Base-by-base conservation (phyloP, 2,113 vertebrate genomes). In the Oreochromis tanganicae region DNA sequence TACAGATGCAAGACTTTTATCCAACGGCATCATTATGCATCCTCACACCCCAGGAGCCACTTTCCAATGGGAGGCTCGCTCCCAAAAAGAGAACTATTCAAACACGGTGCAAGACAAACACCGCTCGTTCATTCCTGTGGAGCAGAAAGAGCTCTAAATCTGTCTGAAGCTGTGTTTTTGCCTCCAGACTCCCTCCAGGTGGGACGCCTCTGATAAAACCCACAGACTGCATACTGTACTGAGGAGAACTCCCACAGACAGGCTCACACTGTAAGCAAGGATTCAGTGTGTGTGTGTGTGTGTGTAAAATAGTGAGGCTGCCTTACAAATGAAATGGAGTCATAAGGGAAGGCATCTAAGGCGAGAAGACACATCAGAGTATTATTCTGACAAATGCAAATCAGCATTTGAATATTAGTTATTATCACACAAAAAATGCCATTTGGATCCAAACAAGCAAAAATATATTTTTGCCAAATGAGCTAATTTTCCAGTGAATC, bases 171-270 rank as follows among this genome's bases (percentile, higher is more conserved):
- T 84, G 84, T 88, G 90, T 90, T 93, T 91, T 93, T 84, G 75
- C 91, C 89, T 90, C 90, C 86, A 91, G 89, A 93, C 91, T 90
- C 88, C 87, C 89, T 88, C 92, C 91, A 95, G 94, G 93, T 94
- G 93, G 91, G 93, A 94, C 89, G 92, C 92, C 94, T 94, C 89
- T 94, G 93, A 95, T 93, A 91, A 90, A 95, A 93, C 87, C 95
- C 94, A 93, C 95, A 95, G 93, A 80, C 94, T 89, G 85, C 83
- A 82, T 21, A 92, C 90, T 93, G 94, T 95, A 85, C 90, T 3
- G 9, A 85, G 93, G 34, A 93, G 92, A 94, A 93, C 94, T 93
- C 94, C 93, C 94, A 94, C 92, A 94, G 87, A 94, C 93, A 95
- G 84, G 86, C 92, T 71, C 10, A 84, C 34, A 93, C 90, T 91